These are phyloP conservation scores for Hiodon alosoides DNA, from an alignment of 2,113 vertebrate species.

Conservation along the genomic window DNA sequence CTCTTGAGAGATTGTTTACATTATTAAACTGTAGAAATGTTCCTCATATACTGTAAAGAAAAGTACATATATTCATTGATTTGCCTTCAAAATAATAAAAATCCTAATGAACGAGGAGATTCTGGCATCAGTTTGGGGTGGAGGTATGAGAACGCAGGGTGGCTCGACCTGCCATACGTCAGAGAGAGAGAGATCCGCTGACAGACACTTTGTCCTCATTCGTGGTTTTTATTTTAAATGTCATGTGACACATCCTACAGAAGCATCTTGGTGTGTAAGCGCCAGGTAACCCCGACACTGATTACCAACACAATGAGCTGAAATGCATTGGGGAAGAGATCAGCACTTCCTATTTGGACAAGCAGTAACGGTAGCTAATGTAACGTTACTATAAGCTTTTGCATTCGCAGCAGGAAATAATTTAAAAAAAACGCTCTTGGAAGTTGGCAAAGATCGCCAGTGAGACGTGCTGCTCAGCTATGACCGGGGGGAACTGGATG, in stretches of 20 bases:
- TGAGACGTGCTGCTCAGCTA: too few relatives aligned
- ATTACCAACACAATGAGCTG: background rate
- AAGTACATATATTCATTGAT: conserved; percentile 85
- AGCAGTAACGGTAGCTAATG: too few relatives aligned
- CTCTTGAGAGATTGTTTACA: conserved; percentile 98
- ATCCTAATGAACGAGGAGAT: conserved; percentile 60
- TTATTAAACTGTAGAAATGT: conserved; percentile 99
- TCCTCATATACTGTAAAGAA: conserved; percentile 97
- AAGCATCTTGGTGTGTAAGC: background rate
- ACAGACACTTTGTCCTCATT: too few relatives aligned
- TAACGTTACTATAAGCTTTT: too few relatives aligned
- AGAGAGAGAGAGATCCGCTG: too few relatives aligned
- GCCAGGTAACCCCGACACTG: background rate
- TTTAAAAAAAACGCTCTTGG: too few relatives aligned
- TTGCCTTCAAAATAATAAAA: conserved; percentile 92
- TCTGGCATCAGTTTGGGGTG: background rate
- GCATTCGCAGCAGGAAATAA: too few relatives aligned
- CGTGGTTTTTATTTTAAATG: too few relatives aligned
- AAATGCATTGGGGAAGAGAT: background rate
- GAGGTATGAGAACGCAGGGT: background rate
- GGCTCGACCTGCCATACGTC: too few relatives aligned
- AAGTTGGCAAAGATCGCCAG: too few relatives aligned
- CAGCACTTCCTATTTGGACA: too few relatives aligned
- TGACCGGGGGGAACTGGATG: too few relatives aligned
- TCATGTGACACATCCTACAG: background rate